phyloP scores from a whole-genome alignment of 2,888 invertebrate genomes.

The Papilio demoleus region DNA sequence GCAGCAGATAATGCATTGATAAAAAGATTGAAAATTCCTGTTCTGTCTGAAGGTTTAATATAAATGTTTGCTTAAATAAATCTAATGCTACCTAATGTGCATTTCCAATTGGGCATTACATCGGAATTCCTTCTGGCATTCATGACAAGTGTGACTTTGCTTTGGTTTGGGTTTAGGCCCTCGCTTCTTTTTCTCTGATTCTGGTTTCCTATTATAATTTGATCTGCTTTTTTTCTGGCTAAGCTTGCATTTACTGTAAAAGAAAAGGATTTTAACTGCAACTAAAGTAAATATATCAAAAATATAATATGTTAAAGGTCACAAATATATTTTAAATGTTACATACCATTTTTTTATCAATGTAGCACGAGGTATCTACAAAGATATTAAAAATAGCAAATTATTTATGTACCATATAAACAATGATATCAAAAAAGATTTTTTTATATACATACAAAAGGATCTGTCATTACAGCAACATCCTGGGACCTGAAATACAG shows the following conservation, averaged over 20 bases:
- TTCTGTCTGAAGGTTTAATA: no score
- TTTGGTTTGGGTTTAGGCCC: conserved; percentile 85
- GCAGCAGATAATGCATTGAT: no score
- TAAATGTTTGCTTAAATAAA: no score
- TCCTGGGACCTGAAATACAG: conserved; percentile 72
- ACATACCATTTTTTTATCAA: conserved; percentile 72
- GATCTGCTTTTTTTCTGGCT: conserved; percentile 59
- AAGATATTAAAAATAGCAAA: conserved; percentile 42
- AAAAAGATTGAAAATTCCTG: no score
- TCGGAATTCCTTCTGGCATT: conserved; percentile 84
- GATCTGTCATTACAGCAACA: conserved; percentile 84
- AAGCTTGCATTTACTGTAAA: conserved; percentile 67
- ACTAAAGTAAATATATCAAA: no score
- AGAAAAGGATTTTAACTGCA: not conserved
- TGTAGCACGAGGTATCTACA: conserved; percentile 63
- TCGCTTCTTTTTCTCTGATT: conserved; percentile 82
- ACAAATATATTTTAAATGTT: conserved; percentile 4
- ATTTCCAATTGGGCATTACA: conserved; percentile 85
- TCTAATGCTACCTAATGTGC: conserved; percentile 76
- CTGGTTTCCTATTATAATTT: conserved; percentile 83
- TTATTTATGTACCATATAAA: conserved; percentile 21
- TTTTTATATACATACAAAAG: conserved; percentile 63
- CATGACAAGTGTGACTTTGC: conserved; percentile 81
- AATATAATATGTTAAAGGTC: no score
- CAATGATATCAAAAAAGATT: conserved; percentile 48